Conservation (phyloP, 2,888 invertebrate species). For the Stramonita haemastoma region DNA sequence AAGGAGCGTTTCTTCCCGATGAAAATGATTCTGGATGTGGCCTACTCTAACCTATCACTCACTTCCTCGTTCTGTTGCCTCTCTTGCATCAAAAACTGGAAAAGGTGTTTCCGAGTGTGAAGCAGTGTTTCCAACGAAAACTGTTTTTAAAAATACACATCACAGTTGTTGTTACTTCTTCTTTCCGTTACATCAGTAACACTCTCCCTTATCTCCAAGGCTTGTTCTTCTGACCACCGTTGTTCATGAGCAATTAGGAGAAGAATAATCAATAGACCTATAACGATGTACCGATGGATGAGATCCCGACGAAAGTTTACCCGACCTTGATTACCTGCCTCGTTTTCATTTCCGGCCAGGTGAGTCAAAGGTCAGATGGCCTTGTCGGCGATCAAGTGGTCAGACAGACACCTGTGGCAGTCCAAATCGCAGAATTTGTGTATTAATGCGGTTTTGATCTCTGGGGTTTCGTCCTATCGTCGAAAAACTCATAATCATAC, state of each 20-base stretch:
- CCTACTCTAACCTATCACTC: conserved; percentile 19
- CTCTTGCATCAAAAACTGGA: conserved; percentile 23
- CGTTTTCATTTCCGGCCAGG: conserved; percentile 53
- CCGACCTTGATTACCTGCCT: conserved; percentile 48
- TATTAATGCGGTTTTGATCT: background rate
- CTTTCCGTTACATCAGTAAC: background rate
- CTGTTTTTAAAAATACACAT: background rate
- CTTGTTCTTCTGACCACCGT: background rate
- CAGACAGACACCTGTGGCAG: background rate
- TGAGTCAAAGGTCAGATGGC: conserved; percentile 37
- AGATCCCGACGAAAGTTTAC: conserved; percentile 24
- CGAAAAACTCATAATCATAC: background rate
- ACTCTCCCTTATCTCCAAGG: background rate
- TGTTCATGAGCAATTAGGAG: background rate
- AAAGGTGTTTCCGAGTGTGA: background rate
- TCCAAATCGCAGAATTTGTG: background rate
- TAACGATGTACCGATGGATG: conserved; percentile 6
- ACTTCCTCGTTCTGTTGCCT: conserved; percentile 32
- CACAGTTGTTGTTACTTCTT: background rate
- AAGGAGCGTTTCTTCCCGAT: conserved; percentile 1
- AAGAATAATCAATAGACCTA: background rate
- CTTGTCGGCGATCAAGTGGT: background rate
- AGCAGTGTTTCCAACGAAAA: background rate
- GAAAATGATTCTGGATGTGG: background rate
- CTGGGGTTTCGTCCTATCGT: background rate